phyloP scores from a whole-genome alignment of 2,888 invertebrate genomes.

The Coenonympha arcania region DNA sequence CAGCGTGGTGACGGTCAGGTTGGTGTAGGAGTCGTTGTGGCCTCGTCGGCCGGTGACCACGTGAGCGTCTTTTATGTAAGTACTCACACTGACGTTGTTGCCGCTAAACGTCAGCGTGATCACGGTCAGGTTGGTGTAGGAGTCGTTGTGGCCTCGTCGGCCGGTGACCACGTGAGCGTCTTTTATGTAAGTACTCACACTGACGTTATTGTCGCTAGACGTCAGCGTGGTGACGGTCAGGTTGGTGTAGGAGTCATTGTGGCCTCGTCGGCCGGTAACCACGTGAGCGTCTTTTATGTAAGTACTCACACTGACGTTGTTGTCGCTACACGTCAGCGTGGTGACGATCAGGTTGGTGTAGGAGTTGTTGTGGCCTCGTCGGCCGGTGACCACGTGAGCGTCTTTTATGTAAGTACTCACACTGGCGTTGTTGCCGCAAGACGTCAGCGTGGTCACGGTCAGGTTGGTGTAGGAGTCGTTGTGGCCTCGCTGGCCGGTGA shows the following conservation, averaged over 20 bases:
- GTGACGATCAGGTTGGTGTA: conserved; percentile 7
- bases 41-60: neutral
- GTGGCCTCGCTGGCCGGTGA: neutral
- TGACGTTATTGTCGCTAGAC: neutral
- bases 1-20: conserved; percentile 3
- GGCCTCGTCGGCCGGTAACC: neutral
- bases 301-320: conserved; percentile 5
- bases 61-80: too few relatives aligned
- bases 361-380: neutral
- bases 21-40: neutral
- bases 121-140: conserved; percentile 6
- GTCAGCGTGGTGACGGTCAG: conserved; percentile 2
- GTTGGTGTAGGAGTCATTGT: conserved; percentile 2
- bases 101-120: neutral
- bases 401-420: conserved; percentile 7
- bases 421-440: neutral
- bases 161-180: conserved; percentile 3
- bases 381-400: neutral
- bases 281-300: conserved; percentile 3
- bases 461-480: conserved; percentile 6
- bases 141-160: neutral
- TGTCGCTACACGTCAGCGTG: neutral
- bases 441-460: neutral
- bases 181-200: conserved; percentile 4
- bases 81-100: conserved; percentile 4